Percentiles rank a stretch among this genome's conserved stretches.
phyloP scores from a whole-genome alignment of 2,113 vertebrate species.

The Limnothrissa miodon region DNA sequence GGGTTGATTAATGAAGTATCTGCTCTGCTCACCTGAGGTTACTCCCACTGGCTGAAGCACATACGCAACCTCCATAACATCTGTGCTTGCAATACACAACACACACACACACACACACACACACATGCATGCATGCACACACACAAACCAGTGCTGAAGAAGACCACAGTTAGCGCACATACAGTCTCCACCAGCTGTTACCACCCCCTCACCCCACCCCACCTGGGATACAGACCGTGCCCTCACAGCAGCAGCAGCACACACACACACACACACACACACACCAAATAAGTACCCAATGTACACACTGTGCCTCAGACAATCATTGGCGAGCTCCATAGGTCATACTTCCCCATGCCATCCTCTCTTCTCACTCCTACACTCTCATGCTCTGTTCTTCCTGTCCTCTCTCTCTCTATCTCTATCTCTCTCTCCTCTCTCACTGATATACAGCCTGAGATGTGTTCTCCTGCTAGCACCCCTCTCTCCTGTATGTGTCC shows the following conservation, averaged over 20 bases:
- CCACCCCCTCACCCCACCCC: too few relatives aligned
- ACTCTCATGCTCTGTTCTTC: background rate
- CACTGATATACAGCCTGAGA: background rate
- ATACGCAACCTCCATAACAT: background rate
- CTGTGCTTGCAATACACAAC: background rate
- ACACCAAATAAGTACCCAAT: background rate
- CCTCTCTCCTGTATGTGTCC: background rate
- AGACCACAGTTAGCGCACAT: too few relatives aligned
- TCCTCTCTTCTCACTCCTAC: background rate
- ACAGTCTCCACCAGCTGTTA: background rate
- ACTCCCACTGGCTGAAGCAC: background rate
- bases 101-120: conserved; percentile 24
- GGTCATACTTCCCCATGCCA: background rate
- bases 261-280: too few relatives aligned
- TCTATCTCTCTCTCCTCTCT: background rate
- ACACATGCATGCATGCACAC: background rate
- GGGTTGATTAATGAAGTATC: too few relatives aligned
- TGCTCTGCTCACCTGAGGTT: background rate
- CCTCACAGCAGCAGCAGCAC: too few relatives aligned
- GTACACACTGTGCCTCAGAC: background rate
- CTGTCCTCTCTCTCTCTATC: background rate
- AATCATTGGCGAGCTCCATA: background rate
- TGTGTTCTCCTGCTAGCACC: conserved; percentile 1
- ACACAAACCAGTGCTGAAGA: background rate
- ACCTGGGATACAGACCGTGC: too few relatives aligned